Conservation (phyloP, 2,797 vertebrate genomes). For the Prunella strophiata region DNA sequence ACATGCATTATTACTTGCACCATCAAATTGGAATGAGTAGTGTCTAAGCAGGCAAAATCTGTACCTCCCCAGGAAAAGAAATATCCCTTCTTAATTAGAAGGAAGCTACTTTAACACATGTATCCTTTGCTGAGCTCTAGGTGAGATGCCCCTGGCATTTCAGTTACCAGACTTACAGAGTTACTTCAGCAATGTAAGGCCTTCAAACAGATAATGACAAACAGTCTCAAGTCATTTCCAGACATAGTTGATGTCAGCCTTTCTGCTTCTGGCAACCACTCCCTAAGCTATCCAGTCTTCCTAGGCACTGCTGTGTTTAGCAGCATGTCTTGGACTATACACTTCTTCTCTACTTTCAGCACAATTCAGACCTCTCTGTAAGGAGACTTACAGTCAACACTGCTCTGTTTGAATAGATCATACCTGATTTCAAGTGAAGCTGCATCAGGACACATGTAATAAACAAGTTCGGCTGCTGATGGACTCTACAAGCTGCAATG, state of each 20-base stretch:
- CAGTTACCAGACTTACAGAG: not conserved
- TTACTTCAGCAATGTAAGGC: not conserved
- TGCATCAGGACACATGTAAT: not conserved
- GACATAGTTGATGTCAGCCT: not conserved
- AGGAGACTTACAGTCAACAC: not conserved
- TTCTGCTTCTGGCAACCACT: not conserved
- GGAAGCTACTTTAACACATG: not conserved
- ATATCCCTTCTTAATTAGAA: not conserved
- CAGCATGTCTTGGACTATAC: not conserved
- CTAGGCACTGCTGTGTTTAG: not conserved
- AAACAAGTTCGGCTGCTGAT: not conserved
- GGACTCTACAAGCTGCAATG: not conserved
- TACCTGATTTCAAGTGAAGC: not conserved
- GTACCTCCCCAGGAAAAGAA: not conserved
- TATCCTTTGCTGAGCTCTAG: not conserved
- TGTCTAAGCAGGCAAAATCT: not conserved
- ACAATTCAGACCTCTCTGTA: not conserved
- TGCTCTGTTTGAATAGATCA: not conserved
- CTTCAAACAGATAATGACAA: not conserved
- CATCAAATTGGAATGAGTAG: not conserved
- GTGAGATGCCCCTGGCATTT: not conserved
- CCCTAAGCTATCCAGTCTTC: not conserved
- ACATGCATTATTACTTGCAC: not conserved
- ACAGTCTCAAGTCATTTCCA: not conserved
- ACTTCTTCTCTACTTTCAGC: not conserved